These are phyloP conservation scores for Hydraecia micacea DNA, from an alignment of 2,888 invertebrate species.

Conservation along the genomic window DNA sequence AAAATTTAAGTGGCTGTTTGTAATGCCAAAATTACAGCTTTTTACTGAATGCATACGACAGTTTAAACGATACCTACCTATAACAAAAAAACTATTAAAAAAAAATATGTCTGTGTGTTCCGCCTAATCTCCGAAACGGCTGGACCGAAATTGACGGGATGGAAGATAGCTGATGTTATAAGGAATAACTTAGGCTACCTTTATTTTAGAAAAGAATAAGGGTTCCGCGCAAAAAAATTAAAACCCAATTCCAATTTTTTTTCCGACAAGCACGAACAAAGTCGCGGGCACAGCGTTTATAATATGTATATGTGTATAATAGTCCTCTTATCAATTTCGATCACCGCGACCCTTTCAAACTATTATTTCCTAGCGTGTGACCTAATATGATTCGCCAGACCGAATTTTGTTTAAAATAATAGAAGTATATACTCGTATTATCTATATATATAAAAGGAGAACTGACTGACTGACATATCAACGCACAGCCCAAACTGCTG, in stretches of 20 bases:
- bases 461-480: too few relatives aligned
- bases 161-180: background rate
- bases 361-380: background rate
- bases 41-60: background rate
- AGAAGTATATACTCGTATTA: too few relatives aligned
- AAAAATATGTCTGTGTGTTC: background rate
- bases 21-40: background rate
- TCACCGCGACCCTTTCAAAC: background rate
- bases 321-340: background rate
- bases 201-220: background rate
- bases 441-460: too few relatives aligned
- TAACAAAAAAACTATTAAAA: background rate
- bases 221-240: background rate
- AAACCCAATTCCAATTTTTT: background rate
- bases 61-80: background rate
- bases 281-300: background rate
- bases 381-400: too few relatives aligned
- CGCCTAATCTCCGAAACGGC: background rate
- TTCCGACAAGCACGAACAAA: background rate
- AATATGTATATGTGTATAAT: background rate
- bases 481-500: too few relatives aligned
- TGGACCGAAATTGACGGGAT: background rate
- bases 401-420: background rate
- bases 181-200: background rate
- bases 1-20: background rate